phyloP scores from a whole-genome alignment of 2,797 vertebrate species.

The Melanotaenia pygmaea region DNA sequence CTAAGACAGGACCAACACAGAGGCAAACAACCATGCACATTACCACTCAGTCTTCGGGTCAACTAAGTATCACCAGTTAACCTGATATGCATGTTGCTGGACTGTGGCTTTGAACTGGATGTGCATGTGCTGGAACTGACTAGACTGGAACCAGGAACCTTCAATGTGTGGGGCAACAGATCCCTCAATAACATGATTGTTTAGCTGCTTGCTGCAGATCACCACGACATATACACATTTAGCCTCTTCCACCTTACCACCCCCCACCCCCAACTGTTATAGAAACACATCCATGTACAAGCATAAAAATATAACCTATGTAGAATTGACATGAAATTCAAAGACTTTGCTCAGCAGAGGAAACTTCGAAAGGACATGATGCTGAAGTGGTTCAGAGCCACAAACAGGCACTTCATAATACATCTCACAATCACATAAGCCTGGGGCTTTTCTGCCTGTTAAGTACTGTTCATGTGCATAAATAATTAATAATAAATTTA shows the following conservation, averaged over 20 bases:
- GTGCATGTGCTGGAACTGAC: neutral
- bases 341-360: neutral
- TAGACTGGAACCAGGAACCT: neutral
- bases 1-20: neutral
- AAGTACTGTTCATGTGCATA: conserved; percentile 19
- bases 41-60: neutral
- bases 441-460: conserved; percentile 4
- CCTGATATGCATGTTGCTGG: neutral
- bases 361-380: neutral
- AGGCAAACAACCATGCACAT: neutral
- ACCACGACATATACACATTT: neutral
- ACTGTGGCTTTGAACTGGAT: neutral
- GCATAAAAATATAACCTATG: neutral
- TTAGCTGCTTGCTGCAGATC: neutral
- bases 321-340: neutral
- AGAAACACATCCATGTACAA: neutral
- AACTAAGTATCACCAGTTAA: neutral
- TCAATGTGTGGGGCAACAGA: neutral
- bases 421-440: conserved; percentile 22
- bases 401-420: conserved; percentile 31
- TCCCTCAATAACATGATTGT: neutral
- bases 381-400: conserved; percentile 20
- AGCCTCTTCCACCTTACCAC: neutral
- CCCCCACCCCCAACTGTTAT: neutral
- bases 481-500: conserved; percentile 50